Conservation (phyloP, 2,888 invertebrate species). For the Capitulum mitella region DNA sequence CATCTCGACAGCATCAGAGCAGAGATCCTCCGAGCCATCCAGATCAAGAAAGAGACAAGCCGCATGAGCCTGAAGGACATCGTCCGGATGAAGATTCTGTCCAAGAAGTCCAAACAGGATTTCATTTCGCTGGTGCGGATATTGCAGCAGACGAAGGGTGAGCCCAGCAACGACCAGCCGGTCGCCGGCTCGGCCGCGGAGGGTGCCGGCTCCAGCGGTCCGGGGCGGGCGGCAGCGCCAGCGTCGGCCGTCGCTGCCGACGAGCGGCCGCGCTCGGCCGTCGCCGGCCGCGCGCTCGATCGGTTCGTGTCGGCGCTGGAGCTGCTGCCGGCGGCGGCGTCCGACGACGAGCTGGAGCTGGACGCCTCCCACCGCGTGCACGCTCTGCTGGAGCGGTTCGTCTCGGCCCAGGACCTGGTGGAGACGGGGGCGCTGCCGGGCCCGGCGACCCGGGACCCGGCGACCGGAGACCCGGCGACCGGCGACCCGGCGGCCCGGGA, state of each 20-base stretch:
- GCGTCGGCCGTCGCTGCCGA: background rate
- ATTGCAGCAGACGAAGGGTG: background rate
- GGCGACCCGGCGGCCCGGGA: too few relatives aligned
- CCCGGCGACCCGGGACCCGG: too few relatives aligned
- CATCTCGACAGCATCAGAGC: slow-evolving; percentile 43
- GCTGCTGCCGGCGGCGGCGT: background rate
- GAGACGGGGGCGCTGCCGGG: background rate
- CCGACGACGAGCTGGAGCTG: background rate
- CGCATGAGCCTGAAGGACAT: slow-evolving; percentile 27
- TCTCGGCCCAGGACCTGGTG: background rate
- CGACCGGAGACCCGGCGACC: too few relatives aligned
- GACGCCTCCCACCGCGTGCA: background rate
- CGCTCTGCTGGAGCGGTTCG: background rate
- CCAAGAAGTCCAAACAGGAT: background rate
- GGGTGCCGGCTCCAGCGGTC: background rate
- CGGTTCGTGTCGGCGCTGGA: background rate
- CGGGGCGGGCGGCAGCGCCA: too few relatives aligned
- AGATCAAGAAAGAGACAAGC: slow-evolving; percentile 35
- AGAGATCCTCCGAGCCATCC: slow-evolving; percentile 40
- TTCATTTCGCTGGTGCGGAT: background rate
- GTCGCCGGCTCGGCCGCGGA: background rate
- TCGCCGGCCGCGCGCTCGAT: background rate
- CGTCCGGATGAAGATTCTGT: slow-evolving; percentile 26
- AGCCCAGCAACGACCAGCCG: background rate
- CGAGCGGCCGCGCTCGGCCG: background rate